Conservation (phyloP, 2,797 vertebrate species). For the Sebastiscus albofasciatus region DNA sequence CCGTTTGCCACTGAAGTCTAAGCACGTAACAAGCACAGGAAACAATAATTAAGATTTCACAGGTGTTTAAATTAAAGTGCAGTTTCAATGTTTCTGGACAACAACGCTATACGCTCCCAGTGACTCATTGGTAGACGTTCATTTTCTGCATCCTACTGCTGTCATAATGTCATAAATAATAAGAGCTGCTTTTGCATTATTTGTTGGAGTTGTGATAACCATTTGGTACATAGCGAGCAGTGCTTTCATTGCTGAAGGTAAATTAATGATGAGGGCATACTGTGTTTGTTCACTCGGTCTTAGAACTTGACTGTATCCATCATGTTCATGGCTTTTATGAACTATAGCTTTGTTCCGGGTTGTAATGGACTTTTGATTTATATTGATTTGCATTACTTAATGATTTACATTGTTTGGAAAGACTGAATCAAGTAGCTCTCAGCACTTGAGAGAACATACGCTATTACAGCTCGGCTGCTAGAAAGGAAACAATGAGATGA, state of each 20-base stretch:
- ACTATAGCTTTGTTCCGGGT: conserved; percentile 15
- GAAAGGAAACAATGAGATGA: conserved; percentile 12
- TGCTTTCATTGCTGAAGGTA: conserved; percentile 35
- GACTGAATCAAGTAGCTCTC: background rate
- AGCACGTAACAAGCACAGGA: background rate
- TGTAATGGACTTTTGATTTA: background rate
- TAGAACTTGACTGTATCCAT: conserved; percentile 39
- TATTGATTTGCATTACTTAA: background rate
- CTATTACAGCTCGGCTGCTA: background rate
- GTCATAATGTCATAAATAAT: conserved; percentile 42
- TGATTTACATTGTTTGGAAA: background rate
- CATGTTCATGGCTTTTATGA: conserved; percentile 23
- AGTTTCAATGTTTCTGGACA: background rate
- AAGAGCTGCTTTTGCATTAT: conserved; percentile 42
- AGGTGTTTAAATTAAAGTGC: background rate
- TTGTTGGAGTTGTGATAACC: conserved; percentile 37
- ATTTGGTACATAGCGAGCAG: conserved; percentile 27
- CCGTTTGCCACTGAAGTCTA: background rate
- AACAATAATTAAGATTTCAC: background rate
- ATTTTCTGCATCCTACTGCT: background rate
- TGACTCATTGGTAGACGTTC: background rate
- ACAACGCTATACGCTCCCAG: background rate
- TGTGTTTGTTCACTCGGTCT: conserved; percentile 32
- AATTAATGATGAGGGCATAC: conserved; percentile 55
- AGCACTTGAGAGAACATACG: background rate